Percentiles rank a stretch among this genome's conserved stretches.
Conservation (phyloP, 2,113 vertebrate genomes). For the Aleadryas rufinucha region DNA sequence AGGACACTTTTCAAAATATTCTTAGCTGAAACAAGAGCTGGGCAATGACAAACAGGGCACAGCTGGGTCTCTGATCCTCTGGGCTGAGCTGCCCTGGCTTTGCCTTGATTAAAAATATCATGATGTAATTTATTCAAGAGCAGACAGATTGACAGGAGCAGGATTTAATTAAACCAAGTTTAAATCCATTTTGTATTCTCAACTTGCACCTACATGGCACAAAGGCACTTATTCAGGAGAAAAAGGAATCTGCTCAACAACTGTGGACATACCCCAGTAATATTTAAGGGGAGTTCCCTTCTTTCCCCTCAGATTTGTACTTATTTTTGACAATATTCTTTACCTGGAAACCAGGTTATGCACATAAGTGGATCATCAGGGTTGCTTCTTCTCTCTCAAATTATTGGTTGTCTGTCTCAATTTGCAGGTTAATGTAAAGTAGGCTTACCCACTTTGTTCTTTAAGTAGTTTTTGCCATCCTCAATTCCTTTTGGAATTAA, state of each 20-base stretch:
- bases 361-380: background rate
- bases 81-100: background rate
- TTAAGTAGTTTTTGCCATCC: background rate
- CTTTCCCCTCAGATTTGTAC: background rate
- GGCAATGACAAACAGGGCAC: background rate
- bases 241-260: background rate
- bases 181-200: background rate
- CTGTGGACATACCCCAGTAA: background rate
- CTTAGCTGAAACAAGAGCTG: background rate
- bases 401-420: background rate
- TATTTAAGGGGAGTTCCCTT: background rate
- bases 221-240: background rate
- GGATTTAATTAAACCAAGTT: background rate
- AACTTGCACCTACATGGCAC: background rate
- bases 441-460: constrained; percentile 8
- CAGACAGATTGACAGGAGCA: background rate
- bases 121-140: background rate
- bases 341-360: background rate
- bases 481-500: constrained; percentile 17
- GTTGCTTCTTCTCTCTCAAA: background rate
- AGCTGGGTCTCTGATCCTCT: background rate
- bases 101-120: background rate
- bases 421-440: constrained; percentile 1
- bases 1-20: background rate
- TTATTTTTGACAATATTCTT: background rate